phyloP scores from a whole-genome alignment of 2,888 invertebrate genomes.

The Philereme transversata region DNA sequence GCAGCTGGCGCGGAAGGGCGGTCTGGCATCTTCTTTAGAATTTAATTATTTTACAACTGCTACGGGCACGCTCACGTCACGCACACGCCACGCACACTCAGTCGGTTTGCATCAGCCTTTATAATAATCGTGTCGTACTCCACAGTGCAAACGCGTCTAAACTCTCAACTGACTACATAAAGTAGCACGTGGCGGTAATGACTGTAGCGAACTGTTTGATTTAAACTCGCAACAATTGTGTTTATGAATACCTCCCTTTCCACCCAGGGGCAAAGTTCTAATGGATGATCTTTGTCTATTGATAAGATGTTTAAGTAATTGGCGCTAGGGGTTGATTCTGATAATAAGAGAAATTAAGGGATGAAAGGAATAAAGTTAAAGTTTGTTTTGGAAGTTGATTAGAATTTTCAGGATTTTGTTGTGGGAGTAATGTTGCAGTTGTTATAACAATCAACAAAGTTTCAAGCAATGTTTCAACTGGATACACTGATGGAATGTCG shows the following conservation, averaged over 20 bases:
- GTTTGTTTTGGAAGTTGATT: constrained; percentile 24
- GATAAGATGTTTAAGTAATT: constrained; percentile 44
- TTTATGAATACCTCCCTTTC: constrained; percentile 55
- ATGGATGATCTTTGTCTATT: constrained; percentile 43
- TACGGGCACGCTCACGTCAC: too few species aligned
- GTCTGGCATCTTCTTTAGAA: too few species aligned
- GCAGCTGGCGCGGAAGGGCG: too few species aligned
- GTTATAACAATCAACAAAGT: not conserved
- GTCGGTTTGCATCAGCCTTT: not conserved
- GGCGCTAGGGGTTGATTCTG: constrained; percentile 33
- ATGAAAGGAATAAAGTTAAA: constrained; percentile 11
- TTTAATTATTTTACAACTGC: too few species aligned
- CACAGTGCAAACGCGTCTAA: constrained; percentile 43
- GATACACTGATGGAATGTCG: too few species aligned
- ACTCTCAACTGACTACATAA: constrained; percentile 47
- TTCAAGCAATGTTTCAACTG: too few species aligned
- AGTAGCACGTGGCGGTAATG: constrained; percentile 79
- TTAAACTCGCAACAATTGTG: constrained; percentile 81
- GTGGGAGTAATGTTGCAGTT: not conserved
- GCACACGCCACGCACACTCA: too few species aligned
- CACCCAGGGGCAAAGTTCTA: constrained; percentile 35
- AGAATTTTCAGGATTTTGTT: constrained; percentile 12
- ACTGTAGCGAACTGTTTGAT: constrained; percentile 79
- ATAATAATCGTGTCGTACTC: constrained; percentile 35
- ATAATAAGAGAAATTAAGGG: constrained; percentile 34